Percentiles rank a stretch among this genome's conserved stretches.
Conservation (phyloP, 2,888 invertebrate genomes). For the Lasioglossum lativentre region DNA sequence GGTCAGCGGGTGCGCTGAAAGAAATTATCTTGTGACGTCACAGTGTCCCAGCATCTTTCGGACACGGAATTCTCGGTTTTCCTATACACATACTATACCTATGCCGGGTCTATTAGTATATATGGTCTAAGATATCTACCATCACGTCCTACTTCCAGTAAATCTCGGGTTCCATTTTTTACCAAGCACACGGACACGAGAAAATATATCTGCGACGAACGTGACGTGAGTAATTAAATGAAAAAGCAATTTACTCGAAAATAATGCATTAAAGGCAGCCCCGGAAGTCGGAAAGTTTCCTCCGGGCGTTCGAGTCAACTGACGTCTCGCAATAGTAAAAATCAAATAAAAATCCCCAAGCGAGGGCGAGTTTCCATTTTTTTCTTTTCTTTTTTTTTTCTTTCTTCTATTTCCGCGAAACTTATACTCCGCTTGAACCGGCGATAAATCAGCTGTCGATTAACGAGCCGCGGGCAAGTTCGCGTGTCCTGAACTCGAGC, state of each 20-base stretch:
- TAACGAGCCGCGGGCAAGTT: slow-evolving; percentile 61
- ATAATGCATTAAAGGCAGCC: slow-evolving; percentile 15
- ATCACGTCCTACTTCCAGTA: neutral
- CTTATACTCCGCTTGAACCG: slow-evolving; percentile 28
- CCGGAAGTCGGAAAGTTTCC: neutral
- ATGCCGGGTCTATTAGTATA: too few relatives aligned
- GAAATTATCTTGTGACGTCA: too few relatives aligned
- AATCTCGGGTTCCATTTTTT: neutral
- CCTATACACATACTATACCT: too few relatives aligned
- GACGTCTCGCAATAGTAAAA: slow-evolving; percentile 6
- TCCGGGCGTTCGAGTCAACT: neutral
- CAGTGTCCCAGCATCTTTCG: too few relatives aligned
- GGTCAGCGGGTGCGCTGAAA: too few relatives aligned
- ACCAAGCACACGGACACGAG: neutral
- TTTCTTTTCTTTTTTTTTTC: neutral
- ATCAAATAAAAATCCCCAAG: slow-evolving; percentile 1
- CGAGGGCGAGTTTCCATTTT: neutral
- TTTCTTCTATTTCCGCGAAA: slow-evolving; percentile 47
- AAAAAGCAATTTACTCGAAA: slow-evolving; percentile 24
- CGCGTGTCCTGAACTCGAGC: slow-evolving; percentile 45
- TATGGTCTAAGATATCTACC: neutral
- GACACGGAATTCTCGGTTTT: too few relatives aligned
- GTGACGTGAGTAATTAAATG: slow-evolving; percentile 8
- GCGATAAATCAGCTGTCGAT: slow-evolving; percentile 66
- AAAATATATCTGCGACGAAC: neutral